Conservation (phyloP, 2,888 invertebrate species). For the Neoscelio sp. region DNA sequence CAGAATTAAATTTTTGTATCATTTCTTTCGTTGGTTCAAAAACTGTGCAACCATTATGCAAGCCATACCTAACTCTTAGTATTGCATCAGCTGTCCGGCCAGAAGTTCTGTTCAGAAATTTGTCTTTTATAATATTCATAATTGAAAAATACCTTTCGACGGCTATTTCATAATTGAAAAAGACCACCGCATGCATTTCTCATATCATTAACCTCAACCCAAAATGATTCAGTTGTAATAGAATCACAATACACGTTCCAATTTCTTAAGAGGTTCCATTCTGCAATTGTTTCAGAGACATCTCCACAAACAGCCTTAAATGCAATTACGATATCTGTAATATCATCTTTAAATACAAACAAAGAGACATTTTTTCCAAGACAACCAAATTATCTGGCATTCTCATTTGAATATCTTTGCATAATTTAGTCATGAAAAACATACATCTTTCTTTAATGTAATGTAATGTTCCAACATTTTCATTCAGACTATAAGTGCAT, state of each 20-base stretch:
- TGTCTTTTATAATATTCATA: constrained; percentile 62
- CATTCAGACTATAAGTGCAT: constrained; percentile 26
- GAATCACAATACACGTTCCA: constrained; percentile 12
- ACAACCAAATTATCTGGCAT: constrained; percentile 37
- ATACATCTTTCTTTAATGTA: constrained; percentile 33
- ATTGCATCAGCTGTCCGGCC: constrained; percentile 51
- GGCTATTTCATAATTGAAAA: constrained; percentile 62
- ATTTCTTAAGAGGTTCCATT: constrained; percentile 50
- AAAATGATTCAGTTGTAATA: constrained; percentile 36
- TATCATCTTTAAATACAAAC: constrained; percentile 30
- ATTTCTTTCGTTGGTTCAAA: constrained; percentile 32
- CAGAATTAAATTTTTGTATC: constrained; percentile 29
- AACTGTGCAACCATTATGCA: constrained; percentile 24
- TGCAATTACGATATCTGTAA: constrained; percentile 27
- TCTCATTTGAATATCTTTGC: constrained; percentile 31
- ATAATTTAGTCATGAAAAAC: constrained; percentile 13
- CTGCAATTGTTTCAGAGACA: constrained; percentile 44
- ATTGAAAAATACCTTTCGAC: constrained; percentile 65
- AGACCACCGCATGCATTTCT: constrained; percentile 55
- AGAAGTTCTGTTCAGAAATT: constrained; percentile 61
- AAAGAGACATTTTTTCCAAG: constrained; percentile 22
- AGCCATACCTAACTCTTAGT: constrained; percentile 27
- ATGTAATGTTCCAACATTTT: background rate
- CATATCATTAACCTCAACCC: constrained; percentile 44
- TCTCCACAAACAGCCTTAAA: constrained; percentile 40